Conservation (phyloP, 2,797 vertebrate genomes). For the Myotis daubentonii region DNA sequence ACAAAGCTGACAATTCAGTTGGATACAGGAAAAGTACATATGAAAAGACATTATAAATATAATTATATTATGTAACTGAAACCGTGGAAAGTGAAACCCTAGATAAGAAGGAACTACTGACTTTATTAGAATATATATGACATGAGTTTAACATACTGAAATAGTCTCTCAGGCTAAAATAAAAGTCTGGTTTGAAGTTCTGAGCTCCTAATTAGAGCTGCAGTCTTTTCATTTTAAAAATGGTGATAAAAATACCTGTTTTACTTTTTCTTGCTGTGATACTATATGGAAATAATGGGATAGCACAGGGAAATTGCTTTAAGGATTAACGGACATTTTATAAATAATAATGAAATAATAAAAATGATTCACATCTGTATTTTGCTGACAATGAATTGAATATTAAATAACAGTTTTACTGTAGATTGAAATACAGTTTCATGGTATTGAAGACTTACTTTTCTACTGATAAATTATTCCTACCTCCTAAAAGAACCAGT, state of each 20-base stretch:
- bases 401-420: neutral
- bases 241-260: neutral
- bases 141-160: neutral
- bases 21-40: neutral
- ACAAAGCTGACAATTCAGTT: neutral
- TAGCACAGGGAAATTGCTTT: conserved; percentile 12
- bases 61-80: neutral
- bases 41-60: neutral
- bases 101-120: neutral
- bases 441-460: conserved; percentile 21
- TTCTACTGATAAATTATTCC: conserved; percentile 39
- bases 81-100: neutral
- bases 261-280: neutral
- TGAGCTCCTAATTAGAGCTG: neutral
- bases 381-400: conserved; percentile 31
- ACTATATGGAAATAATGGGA: neutral
- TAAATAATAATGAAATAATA: neutral
- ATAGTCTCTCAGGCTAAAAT: neutral
- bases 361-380: neutral
- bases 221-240: conserved; percentile 11
- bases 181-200: neutral
- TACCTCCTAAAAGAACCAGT: neutral
- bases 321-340: neutral
- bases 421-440: neutral
- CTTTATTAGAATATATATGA: neutral